Conservation (phyloP, 53 echinoderm and acorn worm species). For the Echinarachnius parma region DNA sequence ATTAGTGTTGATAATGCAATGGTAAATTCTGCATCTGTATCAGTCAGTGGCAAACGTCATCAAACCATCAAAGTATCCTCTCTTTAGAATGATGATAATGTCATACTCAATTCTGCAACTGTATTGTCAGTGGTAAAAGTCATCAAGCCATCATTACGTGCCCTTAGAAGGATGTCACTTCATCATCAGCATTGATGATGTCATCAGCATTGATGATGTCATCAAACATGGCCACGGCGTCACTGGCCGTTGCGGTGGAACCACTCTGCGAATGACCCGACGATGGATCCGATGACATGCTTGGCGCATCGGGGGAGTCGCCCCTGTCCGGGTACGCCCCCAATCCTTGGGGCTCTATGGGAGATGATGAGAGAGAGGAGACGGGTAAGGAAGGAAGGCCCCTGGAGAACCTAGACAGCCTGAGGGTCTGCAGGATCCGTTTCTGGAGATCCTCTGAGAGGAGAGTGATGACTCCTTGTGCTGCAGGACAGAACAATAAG, state of each 20-base stretch:
- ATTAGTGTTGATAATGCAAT: no score
- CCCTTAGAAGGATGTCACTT: background rate
- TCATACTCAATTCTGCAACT: no score
- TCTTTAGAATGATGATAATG: no score
- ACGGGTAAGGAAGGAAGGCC: background rate
- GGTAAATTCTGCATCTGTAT: no score
- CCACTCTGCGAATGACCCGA: background rate
- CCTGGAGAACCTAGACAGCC: background rate
- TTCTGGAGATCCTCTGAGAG: constrained; percentile 7
- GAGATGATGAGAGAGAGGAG: background rate
- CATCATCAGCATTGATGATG: background rate
- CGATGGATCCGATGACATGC: background rate
- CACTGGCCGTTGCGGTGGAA: background rate
- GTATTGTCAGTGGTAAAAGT: no score
- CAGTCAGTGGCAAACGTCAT: no score
- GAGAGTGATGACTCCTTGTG: background rate
- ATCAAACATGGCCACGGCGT: background rate
- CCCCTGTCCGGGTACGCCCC: background rate
- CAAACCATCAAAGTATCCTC: no score
- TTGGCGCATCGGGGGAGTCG: background rate
- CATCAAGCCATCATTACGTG: background rate
- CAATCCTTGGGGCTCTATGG: background rate
- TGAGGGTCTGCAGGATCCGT: constrained; percentile 13
- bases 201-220: background rate
- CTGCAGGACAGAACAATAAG: constrained; percentile 4